These are phyloP conservation scores for Drosophila orena DNA, from an alignment of 1,140 invertebrate species.

Conservation along the genomic window DNA sequence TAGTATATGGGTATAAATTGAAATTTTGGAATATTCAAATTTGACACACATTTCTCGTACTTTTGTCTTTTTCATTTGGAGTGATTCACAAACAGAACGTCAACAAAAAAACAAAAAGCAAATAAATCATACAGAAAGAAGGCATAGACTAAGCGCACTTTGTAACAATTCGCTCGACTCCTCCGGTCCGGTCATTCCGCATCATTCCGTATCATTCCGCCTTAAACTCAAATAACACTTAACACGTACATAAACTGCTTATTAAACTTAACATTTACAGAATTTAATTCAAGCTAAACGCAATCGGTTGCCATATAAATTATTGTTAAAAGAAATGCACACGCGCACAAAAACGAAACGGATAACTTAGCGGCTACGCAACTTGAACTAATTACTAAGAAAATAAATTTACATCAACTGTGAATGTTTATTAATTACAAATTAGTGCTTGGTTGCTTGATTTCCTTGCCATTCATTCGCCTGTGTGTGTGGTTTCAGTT, in stretches of 20 bases:
- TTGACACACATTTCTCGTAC: conserved; percentile 49
- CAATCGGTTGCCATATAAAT: conserved; percentile 50
- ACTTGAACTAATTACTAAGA: conserved; percentile 38
- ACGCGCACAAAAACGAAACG: conserved; percentile 51
- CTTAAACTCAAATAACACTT: conserved; percentile 81
- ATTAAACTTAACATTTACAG: conserved; percentile 64
- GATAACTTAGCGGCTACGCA: conserved; percentile 28
- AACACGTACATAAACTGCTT: conserved; percentile 64
- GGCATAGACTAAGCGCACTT: conserved; percentile 40
- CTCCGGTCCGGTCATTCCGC: background rate
- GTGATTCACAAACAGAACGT: conserved; percentile 23
- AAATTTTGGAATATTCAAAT: conserved; percentile 56
- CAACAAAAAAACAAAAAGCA: conserved; percentile 17
- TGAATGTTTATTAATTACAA: conserved; percentile 68
- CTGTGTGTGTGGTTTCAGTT: conserved; percentile 46
- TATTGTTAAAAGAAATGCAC: conserved; percentile 63
- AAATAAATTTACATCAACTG: conserved; percentile 60
- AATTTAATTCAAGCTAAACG: conserved; percentile 75
- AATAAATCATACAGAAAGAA: conserved; percentile 27
- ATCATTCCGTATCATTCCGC: conserved; percentile 16
- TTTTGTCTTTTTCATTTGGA: conserved; percentile 21
- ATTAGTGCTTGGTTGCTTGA: conserved; percentile 47
- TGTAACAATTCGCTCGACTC: conserved; percentile 34
- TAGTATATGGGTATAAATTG: conserved; percentile 46
- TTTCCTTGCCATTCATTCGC: conserved; percentile 22